These are phyloP conservation scores for Latheticus oryzae DNA, from an alignment of 2,888 invertebrate species.

Conservation along the genomic window DNA sequence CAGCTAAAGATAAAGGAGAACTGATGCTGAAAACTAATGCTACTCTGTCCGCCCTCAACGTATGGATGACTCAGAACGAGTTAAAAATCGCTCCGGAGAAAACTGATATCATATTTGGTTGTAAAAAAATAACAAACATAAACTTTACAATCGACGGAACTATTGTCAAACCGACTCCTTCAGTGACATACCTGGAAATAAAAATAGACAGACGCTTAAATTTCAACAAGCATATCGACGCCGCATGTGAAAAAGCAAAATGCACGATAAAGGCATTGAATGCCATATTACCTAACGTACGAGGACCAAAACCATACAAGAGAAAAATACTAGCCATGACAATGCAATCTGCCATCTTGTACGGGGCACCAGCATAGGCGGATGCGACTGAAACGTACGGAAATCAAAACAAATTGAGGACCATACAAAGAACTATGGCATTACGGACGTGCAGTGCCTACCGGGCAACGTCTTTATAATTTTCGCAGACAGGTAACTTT, in stretches of 20 bases:
- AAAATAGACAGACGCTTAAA: constrained; percentile 3
- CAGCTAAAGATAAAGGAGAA: not conserved
- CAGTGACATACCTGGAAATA: constrained; percentile 9
- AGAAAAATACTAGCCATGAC: constrained; percentile 11
- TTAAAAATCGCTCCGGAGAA: constrained; percentile 22
- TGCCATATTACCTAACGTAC: constrained; percentile 12
- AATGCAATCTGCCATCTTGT: not conserved
- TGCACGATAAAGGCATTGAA: constrained; percentile 3
- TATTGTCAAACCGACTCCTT: not conserved
- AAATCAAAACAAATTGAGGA: not conserved
- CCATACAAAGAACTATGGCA: constrained; percentile 10
- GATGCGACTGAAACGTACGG: not conserved
- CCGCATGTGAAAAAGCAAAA: constrained; percentile 7
- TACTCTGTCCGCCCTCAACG: not conserved
- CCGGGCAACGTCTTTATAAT: not conserved
- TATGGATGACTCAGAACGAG: not conserved
- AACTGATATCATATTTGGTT: constrained; percentile 9
- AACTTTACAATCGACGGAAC: not conserved
- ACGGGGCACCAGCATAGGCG: not conserved
- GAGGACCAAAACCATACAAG: constrained; percentile 10
- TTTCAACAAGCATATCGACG: constrained; percentile 13
- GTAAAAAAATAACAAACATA: not conserved
- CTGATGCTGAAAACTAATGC: not conserved
- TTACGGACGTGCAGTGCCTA: constrained; percentile 13
- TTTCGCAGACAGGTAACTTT: not conserved